These are phyloP conservation scores for Spea bombifrons DNA, from an alignment of 2,113 vertebrate genomes.

Conservation along the genomic window DNA sequence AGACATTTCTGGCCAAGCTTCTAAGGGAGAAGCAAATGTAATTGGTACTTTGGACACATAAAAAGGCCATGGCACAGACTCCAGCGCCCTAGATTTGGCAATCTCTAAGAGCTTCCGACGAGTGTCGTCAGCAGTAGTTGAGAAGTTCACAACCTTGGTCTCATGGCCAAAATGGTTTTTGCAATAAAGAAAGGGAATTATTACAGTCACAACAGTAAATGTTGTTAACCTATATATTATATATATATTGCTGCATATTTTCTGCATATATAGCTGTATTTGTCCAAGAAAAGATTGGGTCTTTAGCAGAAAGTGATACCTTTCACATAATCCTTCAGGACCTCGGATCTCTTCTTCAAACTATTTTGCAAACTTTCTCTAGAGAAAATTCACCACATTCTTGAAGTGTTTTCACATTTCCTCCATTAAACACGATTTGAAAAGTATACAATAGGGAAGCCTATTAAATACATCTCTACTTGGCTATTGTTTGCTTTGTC, in stretches of 20 bases:
- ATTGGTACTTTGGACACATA: conserved; percentile 35
- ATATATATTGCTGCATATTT: too few relatives aligned
- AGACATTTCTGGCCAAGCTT: conserved; percentile 28
- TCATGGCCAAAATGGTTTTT: conserved; percentile 12
- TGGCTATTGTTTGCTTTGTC: conserved; percentile 8
- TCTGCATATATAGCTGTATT: too few relatives aligned
- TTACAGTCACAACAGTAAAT: too few relatives aligned
- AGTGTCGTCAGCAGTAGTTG: neutral
- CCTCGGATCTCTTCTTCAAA: too few relatives aligned
- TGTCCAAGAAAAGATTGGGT: too few relatives aligned
- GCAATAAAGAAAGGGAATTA: too few relatives aligned
- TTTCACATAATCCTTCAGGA: too few relatives aligned
- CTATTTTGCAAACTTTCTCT: too few relatives aligned
- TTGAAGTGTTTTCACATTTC: neutral
- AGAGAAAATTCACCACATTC: too few relatives aligned
- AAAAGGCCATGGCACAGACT: conserved; percentile 31
- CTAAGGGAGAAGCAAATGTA: conserved; percentile 31
- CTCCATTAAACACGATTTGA: neutral
- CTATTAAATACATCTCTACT: neutral
- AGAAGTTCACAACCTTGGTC: conserved; percentile 23
- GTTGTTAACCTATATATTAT: too few relatives aligned
- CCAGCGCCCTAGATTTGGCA: conserved; percentile 22
- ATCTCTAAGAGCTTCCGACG: conserved; percentile 5
- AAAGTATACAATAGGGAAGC: neutral
- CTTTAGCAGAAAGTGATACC: too few relatives aligned